Percentiles rank a stretch among this genome's conserved stretches.
These are phyloP conservation scores for Drosophila funebris DNA, from an alignment of 1,140 invertebrate genomes.

Conservation along the genomic window DNA sequence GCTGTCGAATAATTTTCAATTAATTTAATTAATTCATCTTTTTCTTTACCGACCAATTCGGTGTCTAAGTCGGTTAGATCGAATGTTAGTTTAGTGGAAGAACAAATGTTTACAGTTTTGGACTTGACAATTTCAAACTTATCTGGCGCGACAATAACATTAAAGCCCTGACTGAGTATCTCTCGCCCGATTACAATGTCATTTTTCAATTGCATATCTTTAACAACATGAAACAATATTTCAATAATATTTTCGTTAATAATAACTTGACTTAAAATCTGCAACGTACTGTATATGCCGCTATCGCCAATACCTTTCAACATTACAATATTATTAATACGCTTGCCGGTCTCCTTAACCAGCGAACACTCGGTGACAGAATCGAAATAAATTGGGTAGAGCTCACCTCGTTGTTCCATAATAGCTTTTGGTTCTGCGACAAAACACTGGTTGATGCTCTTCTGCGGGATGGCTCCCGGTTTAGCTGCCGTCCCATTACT, in stretches of 20 bases:
- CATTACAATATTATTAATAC: constrained; percentile 1
- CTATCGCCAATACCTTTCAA: constrained; percentile 3
- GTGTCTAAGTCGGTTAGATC: background rate
- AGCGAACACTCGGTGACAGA: background rate
- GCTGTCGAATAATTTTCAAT: background rate
- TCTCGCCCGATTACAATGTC: constrained; percentile 21
- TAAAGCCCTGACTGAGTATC: constrained; percentile 13
- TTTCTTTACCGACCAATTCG: background rate
- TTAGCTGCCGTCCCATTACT: too few species aligned
- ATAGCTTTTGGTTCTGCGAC: constrained; percentile 5
- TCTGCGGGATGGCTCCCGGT: too few species aligned
- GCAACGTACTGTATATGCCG: background rate
- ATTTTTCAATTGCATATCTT: background rate
- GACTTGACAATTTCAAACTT: background rate
- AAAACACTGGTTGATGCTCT: constrained; percentile 1
- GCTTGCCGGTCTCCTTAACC: background rate
- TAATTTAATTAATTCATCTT: background rate
- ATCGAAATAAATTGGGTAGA: background rate
- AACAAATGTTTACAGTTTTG: background rate
- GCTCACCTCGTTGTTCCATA: constrained; percentile 3
- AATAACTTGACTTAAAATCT: too few species aligned
- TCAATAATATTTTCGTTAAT: background rate
- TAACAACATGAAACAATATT: background rate
- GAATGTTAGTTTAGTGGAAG: too few species aligned
- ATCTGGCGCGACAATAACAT: background rate